Percentiles rank a stretch among this genome's conserved stretches.
Conservation (phyloP, 2,888 invertebrate species). For the Parascotia fuliginaria region DNA sequence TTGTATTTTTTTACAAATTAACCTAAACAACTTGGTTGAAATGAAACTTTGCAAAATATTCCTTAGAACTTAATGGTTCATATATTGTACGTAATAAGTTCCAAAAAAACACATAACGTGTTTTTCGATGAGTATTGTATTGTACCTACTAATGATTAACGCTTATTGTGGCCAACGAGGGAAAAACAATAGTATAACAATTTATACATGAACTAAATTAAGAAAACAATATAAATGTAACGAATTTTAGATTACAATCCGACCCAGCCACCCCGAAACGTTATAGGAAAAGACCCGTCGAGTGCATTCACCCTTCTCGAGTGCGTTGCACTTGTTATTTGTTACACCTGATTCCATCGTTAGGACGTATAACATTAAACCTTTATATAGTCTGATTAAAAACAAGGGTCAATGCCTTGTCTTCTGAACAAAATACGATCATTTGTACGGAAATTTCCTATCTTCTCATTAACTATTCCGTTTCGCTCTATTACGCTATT, state of each 20-base stretch:
- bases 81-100: too few relatives aligned
- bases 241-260: constrained; percentile 20
- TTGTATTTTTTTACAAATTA: too few relatives aligned
- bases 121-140: too few relatives aligned
- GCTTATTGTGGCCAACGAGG: too few relatives aligned
- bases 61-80: too few relatives aligned
- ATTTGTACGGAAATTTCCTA: constrained; percentile 2
- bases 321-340: constrained; percentile 64
- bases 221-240: not conserved
- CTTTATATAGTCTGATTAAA: constrained; percentile 37
- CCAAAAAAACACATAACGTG: too few relatives aligned
- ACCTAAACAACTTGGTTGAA: too few relatives aligned
- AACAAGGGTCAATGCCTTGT: constrained; percentile 33
- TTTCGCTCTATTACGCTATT: constrained; percentile 5
- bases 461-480: constrained; percentile 2
- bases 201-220: not conserved
- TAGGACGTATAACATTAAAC: constrained; percentile 51
- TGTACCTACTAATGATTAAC: too few relatives aligned
- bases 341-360: constrained; percentile 54
- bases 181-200: not conserved
- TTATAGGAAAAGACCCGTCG: constrained; percentile 50
- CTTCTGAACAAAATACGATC: constrained; percentile 1
- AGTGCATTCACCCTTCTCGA: constrained; percentile 61
- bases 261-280: constrained; percentile 45
- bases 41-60: too few relatives aligned